Conservation (phyloP, 2,797 vertebrate species). For the Tolypeutes matacus region DNA sequence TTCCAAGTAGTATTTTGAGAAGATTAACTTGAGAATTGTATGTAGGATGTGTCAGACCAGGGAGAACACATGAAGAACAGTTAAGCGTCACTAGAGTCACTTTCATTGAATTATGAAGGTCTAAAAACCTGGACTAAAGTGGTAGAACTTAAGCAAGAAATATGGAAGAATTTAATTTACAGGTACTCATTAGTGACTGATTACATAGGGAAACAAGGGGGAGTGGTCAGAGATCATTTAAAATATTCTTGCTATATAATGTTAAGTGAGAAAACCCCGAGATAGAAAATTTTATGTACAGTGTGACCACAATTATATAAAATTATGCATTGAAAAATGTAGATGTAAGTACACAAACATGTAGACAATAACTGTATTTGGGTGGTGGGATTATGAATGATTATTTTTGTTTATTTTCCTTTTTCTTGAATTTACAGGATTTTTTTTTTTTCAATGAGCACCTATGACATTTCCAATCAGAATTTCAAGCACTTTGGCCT, state of each 20-base stretch:
- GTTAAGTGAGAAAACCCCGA: neutral
- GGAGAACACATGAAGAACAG: neutral
- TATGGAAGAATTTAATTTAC: neutral
- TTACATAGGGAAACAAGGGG: neutral
- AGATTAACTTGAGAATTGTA: slow-evolving; percentile 14
- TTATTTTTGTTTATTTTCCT: slow-evolving; percentile 20
- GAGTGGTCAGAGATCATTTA: slow-evolving; percentile 15
- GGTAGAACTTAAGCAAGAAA: neutral
- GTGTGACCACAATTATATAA: neutral
- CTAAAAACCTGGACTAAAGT: neutral
- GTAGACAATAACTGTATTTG: neutral
- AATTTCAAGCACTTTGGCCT: neutral
- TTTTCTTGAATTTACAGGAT: neutral
- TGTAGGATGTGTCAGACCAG: neutral
- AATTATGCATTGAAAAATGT: neutral
- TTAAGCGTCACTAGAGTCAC: neutral
- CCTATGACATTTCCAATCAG: neutral
- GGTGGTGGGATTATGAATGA: neutral
- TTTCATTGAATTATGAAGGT: neutral
- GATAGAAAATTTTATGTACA: neutral
- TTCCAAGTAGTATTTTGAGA: neutral
- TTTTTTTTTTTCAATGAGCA: slow-evolving; percentile 10
- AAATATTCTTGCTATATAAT: neutral
- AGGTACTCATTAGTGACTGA: neutral
- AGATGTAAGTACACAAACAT: neutral